Conservation (phyloP, 2,888 invertebrate species). For the Torymus auratus region DNA sequence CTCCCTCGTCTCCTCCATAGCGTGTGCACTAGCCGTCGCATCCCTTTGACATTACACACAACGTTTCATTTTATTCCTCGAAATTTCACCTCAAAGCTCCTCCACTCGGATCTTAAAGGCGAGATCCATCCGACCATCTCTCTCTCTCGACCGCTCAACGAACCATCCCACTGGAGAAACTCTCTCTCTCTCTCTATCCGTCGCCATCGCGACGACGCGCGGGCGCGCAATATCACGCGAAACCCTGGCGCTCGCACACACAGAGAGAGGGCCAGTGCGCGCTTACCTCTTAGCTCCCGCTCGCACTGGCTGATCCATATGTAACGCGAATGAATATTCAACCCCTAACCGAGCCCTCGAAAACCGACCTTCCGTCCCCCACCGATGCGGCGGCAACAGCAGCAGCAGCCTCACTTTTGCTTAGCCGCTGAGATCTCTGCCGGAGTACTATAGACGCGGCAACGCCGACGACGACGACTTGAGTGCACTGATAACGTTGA, state of each 20-base stretch:
- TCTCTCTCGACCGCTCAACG: not conserved
- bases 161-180: too few species aligned
- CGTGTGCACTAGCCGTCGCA: not conserved
- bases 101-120: not conserved
- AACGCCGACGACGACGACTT: constrained; percentile 54
- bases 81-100: constrained; percentile 1
- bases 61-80: constrained; percentile 21
- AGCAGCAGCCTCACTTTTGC: constrained; percentile 38
- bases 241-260: constrained; percentile 18
- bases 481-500: constrained; percentile 69
- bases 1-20: too few species aligned
- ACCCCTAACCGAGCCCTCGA: constrained; percentile 64
- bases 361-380: constrained; percentile 58
- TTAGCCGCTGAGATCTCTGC: constrained; percentile 58
- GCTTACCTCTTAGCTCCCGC: constrained; percentile 49
- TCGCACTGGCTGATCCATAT: constrained; percentile 74
- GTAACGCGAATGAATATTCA: constrained; percentile 77
- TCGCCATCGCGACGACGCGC: not conserved
- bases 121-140: not conserved
- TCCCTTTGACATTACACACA: constrained; percentile 14
- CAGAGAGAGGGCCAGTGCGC: not conserved
- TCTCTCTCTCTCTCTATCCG: not conserved
- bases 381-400: not conserved
- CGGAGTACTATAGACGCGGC: constrained; percentile 50
- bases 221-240: constrained; percentile 37